Evolutionary conservation across 1,140 invertebrate genomes (phyloP), one percentile per base, ranked within the genome.

Genomic region (Danaus melanippus): DNA sequence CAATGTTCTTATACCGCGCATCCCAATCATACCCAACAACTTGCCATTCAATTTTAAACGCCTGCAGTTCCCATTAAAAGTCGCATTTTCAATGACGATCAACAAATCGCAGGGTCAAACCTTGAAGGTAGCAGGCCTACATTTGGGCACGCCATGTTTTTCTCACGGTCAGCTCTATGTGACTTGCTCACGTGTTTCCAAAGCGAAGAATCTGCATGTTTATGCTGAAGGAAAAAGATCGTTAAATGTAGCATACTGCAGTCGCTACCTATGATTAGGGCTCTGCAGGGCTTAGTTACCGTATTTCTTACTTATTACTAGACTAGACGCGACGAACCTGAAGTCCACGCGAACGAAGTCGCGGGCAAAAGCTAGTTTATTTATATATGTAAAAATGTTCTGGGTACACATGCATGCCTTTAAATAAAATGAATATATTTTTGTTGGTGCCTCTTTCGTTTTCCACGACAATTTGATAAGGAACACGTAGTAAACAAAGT

Each of bases 61-160:
- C n/a, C 44, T 46, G 44, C 21, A 32, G 21, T 32, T 32, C 21
- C 21, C 21, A 52, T 32, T 52, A 42, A 50, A 89, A 91, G 77
- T 88, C 89, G 32, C 87, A 90, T 74, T 70, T 32, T 32, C 21
- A 32, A 32, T 32, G 21, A 32, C 21, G 21, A 32, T 32, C 21
- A 32, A 32, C 21, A 32, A 32, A 32, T 32, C 21, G 21, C 21
- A 32, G 21, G 21, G 21, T 32, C 21, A 32, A 32, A 32, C 74
- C 46, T 60, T 65, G 17, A 65, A 64, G 44, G 59, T 65, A 58
- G 59, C 62, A 58, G 62, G 56, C 45, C 10, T 68, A 58, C 63
- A 69, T 64, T 62, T 64, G 51, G 62, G 59, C 56, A 64, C 49
- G 60, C 21, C 21, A 32, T 32, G 21, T 32, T 32, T 32, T 32